phyloP scores from a whole-genome alignment of 1,140 invertebrate species.

The Bursaphelenchus mucronatus region DNA sequence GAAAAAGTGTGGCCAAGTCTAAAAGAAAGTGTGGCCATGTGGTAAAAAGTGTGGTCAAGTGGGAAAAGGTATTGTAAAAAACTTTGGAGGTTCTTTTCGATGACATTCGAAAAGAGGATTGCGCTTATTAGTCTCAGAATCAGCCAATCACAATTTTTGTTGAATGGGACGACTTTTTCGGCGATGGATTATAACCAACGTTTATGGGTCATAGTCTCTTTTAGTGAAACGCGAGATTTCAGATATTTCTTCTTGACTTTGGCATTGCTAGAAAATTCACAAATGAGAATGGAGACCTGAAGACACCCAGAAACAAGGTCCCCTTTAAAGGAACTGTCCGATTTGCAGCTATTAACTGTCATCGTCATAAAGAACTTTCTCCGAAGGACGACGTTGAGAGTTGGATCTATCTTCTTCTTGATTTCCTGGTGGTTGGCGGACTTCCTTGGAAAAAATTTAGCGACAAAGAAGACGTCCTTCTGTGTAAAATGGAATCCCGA shows the following conservation, averaged over 20 bases:
- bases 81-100: no score
- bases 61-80: no score
- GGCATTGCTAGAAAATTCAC: conserved; percentile 28
- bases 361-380: conserved; percentile 33
- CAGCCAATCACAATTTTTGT: no score
- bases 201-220: no score
- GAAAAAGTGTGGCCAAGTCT: no score
- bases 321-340: conserved; percentile 45
- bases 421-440: conserved; percentile 29
- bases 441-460: conserved; percentile 41
- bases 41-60: no score
- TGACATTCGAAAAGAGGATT: no score
- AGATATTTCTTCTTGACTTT: conserved; percentile 29
- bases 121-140: no score
- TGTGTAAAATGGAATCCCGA: conserved; percentile 32
- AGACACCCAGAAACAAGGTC: conserved; percentile 25
- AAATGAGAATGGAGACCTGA: conserved; percentile 19
- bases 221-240: neutral
- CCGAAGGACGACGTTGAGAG: conserved; percentile 47
- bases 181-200: no score
- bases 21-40: no score
- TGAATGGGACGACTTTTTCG: no score
- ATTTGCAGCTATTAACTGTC: conserved; percentile 39
- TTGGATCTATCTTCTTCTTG: conserved; percentile 47
- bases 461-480: conserved; percentile 36